Conservation (phyloP, 2,888 invertebrate genomes). For the Meghimatium bilineatum region DNA sequence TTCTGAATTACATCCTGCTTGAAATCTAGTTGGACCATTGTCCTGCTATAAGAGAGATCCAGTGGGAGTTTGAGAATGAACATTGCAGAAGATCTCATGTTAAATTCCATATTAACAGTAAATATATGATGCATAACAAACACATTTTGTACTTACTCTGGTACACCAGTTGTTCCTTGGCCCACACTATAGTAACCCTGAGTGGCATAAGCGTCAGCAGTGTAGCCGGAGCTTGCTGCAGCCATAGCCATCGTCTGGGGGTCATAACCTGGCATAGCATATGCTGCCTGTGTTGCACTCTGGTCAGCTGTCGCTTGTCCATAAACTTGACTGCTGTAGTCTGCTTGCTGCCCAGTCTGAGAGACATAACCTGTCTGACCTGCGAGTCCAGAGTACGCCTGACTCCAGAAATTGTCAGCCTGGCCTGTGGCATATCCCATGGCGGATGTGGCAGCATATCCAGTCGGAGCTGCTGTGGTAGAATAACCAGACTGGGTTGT, state of each 20-base stretch:
- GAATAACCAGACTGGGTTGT: not conserved
- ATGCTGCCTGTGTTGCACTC: constrained; percentile 12
- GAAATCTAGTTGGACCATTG: no score
- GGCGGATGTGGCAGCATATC: not conserved
- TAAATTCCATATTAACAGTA: no score
- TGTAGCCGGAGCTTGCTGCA: constrained; percentile 25
- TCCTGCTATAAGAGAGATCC: no score
- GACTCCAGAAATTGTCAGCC: constrained; percentile 30
- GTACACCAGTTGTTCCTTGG: constrained; percentile 1
- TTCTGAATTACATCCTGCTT: no score
- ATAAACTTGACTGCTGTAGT: constrained; percentile 32
- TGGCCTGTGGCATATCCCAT: not conserved
- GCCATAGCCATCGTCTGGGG: constrained; percentile 5
- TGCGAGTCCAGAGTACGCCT: constrained; percentile 18
- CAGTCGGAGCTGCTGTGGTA: not conserved
- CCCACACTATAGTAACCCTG: constrained; percentile 38
- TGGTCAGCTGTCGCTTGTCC: constrained; percentile 24
- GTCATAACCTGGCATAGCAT: constrained; percentile 15
- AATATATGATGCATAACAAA: not conserved
- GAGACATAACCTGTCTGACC: not conserved
- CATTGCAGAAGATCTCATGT: no score
- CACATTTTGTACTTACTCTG: constrained; percentile 37
- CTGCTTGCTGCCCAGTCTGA: constrained; percentile 17
- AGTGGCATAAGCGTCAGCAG: constrained; percentile 40
- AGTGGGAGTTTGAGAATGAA: no score